Conservation (phyloP, 2,797 vertebrate genomes). For the Calcarius lapponicus region DNA sequence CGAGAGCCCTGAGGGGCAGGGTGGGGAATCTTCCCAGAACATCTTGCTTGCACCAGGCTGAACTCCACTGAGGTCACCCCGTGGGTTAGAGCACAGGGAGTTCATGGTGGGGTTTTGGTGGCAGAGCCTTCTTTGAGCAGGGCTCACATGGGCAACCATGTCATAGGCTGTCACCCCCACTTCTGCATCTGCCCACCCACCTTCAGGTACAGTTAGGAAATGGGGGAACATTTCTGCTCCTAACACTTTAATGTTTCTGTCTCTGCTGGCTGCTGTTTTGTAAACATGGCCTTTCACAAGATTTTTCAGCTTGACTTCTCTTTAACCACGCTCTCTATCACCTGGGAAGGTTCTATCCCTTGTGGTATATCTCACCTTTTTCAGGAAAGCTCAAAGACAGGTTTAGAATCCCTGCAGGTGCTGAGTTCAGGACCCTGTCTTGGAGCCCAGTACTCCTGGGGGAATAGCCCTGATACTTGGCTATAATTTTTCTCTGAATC, state of each 20-base stretch:
- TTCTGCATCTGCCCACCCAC: fast-evolving
- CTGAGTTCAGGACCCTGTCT: fast-evolving
- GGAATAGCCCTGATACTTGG: not conserved
- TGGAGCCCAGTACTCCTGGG: not conserved
- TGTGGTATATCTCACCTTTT: not conserved
- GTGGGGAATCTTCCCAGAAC: constrained; percentile 14
- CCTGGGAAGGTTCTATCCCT: not conserved
- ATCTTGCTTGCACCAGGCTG: not conserved
- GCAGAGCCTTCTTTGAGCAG: not conserved
- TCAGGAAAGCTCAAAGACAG: not conserved
- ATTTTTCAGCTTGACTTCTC: not conserved
- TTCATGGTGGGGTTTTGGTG: not conserved
- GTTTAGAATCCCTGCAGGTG: not conserved
- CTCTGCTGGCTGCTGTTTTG: not conserved
- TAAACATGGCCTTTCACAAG: not conserved
- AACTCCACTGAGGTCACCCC: not conserved
- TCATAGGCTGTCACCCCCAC: not conserved
- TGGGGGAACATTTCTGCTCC: not conserved
- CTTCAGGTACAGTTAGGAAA: fast-evolving
- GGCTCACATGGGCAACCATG: fast-evolving
- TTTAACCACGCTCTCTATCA: not conserved
- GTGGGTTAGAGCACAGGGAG: not conserved
- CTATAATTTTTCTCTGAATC: not conserved
- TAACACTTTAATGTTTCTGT: not conserved
- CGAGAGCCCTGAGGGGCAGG: not conserved